Evolutionary conservation across 2,113 vertebrate species (phyloP).

Genomic region (Shinisaurus crocodilurus): DNA sequence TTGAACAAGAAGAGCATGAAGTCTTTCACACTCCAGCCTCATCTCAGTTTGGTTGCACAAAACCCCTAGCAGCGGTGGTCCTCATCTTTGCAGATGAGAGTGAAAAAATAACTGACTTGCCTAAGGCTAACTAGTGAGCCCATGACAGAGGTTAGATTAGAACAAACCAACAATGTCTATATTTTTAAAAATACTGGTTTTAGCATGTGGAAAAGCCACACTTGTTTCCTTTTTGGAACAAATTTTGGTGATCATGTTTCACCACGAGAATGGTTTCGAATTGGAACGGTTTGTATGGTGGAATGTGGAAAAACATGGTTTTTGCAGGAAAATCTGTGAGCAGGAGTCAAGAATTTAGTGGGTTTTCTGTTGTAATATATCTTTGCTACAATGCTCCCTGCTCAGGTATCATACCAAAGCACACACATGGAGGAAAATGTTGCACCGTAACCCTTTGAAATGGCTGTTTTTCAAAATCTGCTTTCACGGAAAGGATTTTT

Average conservation of each 20-base stretch:
- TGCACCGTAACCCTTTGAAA: neutral
- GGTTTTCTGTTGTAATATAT: neutral
- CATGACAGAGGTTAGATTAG: neutral
- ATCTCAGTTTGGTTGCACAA: neutral
- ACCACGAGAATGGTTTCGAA: neutral
- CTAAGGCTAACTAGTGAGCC: neutral
- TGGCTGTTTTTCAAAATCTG: rapidly evolving
- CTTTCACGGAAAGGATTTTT: neutral
- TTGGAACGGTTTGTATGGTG: neutral
- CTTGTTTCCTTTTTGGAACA: neutral
- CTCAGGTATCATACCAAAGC: neutral
- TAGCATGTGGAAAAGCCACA: neutral
- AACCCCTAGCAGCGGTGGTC: neutral
- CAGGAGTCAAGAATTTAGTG: neutral
- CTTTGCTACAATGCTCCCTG: neutral
- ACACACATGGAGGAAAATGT: neutral
- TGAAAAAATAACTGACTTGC: neutral
- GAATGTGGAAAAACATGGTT: neutral
- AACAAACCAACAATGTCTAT: neutral
- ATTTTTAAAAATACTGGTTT: neutral
- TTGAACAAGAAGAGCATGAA: neutral
- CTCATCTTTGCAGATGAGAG: neutral
- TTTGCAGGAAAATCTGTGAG: neutral
- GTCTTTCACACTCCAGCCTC: neutral
- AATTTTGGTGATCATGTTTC: neutral